Base-by-base conservation (phyloP, 2,797 vertebrate species). In the Pogonophryne albipinna region DNA sequence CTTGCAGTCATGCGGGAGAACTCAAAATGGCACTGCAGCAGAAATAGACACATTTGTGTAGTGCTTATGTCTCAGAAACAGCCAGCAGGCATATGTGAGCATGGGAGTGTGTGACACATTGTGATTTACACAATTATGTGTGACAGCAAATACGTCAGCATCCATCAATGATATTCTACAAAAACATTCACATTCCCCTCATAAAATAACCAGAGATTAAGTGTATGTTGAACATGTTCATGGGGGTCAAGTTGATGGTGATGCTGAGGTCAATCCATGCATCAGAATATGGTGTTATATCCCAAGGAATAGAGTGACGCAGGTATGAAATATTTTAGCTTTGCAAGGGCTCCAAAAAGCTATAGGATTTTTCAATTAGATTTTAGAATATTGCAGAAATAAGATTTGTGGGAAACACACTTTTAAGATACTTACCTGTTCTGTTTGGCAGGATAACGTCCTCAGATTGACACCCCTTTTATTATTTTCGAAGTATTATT, bases 21-120 rank as follows among this genome's bases (percentile, higher is more conserved):
- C 60, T 67, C 13, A 23, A 82, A 85, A 75, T 68, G 70, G 69
- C 82, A 81, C 72, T 63, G 83, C 76, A 74, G 78, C 78, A 83
- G n/a, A 79, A 83, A 77, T 53, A 3, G 6, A 65, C 64, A 53
- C 60, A 41, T 67, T 68, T 27, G 41, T 44, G 9, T 13, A n/a
- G 23, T 49, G 53, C 44, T 20, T 66, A 12, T 64, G 44, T 19
- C 14, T 73, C n/a, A 50, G 16, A 60, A 62, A 61, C 31, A 42
- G 41, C 14, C 19, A 41, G 5, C 34, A 9, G 6, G 42, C 8
- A 3, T 59, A 20, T 60, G 19, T 23, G 42, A 27, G 47, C 13
- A 27, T 50, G 31, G 38, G 20, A 23, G 63, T 71, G 51, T 38
- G 56, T 66, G 53, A 50, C 7, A 42, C n/a, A 1, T 11, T 42